Evolutionary conservation across 2,113 vertebrate species (phyloP), one percentile per base, ranked within the genome.

Genomic region (Chroicocephalus ridibundus): DNA sequence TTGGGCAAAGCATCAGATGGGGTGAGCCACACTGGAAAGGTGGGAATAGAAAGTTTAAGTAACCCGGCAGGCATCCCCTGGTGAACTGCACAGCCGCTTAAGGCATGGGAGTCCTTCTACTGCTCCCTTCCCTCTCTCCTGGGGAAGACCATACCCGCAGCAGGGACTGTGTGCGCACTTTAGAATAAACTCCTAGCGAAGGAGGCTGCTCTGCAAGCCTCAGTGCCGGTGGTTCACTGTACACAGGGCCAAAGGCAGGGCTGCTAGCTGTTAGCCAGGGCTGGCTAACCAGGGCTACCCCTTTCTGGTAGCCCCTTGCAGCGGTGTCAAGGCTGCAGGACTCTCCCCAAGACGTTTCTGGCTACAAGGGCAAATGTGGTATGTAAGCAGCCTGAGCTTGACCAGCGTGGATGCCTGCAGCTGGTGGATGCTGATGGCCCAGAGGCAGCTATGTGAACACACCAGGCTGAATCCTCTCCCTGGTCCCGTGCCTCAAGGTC

Each of bases 351-450:
- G 51, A 26, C 0, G 0, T 16, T 66, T 20, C 27, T 81, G 54
- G 38, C 82, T 79, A 21, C 26, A 42, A 82, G 90, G 38, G 24
- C 55, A 70, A 91, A 51, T 0, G 0, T 13, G 26, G 8, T 19
- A 5, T 25, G 21, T 13, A 34, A 57, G 57, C 68, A 76, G 61
- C 46, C 55, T 44, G 47, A 72, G 49, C 36, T 34, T 1, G 0
- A 31, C 38, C 12, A 58, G 31, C 0, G 0, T 19, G 24, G 70
- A 29, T 57, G n/a, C 64, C 69, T 1, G 0, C 24, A 55, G 42
- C 38, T 49, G n/a, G 13, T 57, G 32, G 61, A 38, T 83, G 78
- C 54, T 62, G 60, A 13, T 40, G 54, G 61, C 19, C 22, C 51
- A 38, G 72, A 14, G 49, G 31, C 82, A 68, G 57, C 52, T 68